Evolutionary conservation across 2,888 invertebrate species (phyloP).

Genomic region (Pheosia tremula): DNA sequence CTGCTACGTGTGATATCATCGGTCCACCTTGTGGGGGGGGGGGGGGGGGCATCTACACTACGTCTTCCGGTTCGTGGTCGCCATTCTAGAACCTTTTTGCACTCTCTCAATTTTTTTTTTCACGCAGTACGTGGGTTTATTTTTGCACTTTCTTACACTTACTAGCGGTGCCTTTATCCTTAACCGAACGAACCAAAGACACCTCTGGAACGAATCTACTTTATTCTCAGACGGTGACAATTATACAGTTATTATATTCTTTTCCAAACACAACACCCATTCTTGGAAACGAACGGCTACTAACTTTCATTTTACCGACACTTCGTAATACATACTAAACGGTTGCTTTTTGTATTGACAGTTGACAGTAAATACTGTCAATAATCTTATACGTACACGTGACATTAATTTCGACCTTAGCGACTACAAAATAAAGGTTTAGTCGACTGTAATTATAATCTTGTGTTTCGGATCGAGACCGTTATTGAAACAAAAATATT

Average conservation of each 20-base stretch:
- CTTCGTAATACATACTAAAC: conserved; percentile 22
- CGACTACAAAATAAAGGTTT: conserved; percentile 7
- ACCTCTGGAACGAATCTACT: conserved; percentile 34
- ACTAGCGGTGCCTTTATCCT: not conserved
- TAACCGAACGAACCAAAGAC: not conserved
- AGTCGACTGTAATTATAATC: conserved; percentile 8
- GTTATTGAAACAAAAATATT: conserved; percentile 50
- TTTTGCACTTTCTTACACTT: no score
- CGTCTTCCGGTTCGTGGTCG: no score
- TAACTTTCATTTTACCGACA: conserved; percentile 9
- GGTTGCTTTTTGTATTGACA: conserved; percentile 34
- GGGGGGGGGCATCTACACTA: no score
- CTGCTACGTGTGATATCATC: no score
- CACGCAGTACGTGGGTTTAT: no score
- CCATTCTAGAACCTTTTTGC: no score
- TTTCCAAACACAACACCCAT: conserved; percentile 10
- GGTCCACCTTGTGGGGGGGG: no score
- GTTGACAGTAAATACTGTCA: conserved; percentile 26
- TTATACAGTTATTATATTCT: conserved; percentile 28
- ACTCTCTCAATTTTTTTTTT: no score
- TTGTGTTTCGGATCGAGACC: conserved; percentile 23
- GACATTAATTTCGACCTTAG: conserved; percentile 13
- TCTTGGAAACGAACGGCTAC: conserved; percentile 28
- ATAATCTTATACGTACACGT: conserved; percentile 9
- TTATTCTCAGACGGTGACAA: conserved; percentile 22